Conservation (phyloP, 2,113 vertebrate species). For the Pleuronectes platessa region DNA sequence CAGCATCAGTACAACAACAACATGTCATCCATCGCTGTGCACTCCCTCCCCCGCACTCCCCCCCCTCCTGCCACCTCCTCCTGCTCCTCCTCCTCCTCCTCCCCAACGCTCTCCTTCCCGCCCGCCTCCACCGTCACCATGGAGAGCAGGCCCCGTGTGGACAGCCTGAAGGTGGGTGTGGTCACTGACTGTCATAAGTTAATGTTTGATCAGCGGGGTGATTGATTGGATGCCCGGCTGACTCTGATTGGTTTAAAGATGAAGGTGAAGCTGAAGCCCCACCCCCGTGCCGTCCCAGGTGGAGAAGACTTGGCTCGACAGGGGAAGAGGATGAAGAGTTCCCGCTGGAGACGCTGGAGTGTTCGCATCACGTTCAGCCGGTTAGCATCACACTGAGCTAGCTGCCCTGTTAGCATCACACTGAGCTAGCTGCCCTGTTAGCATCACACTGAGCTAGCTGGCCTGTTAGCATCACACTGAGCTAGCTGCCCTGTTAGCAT, state of each 20-base stretch:
- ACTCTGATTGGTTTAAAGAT: constrained; percentile 66
- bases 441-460: background rate
- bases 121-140: constrained; percentile 86
- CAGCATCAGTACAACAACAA: constrained; percentile 93
- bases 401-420: constrained; percentile 73
- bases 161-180: constrained; percentile 88
- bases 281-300: constrained; percentile 84
- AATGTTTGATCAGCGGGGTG: too few species aligned
- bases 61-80: constrained; percentile 78
- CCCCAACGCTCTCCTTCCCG: constrained; percentile 85
- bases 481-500: too few species aligned
- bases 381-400: background rate
- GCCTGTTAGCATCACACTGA: background rate
- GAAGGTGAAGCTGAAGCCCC: constrained; percentile 93
- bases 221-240: background rate
- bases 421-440: background rate
- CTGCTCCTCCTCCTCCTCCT: constrained; percentile 79
- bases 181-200: background rate
- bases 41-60: constrained; percentile 86
- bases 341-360: constrained; percentile 95
- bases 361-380: constrained; percentile 84
- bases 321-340: constrained; percentile 88
- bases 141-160: constrained; percentile 84
- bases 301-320: constrained; percentile 63
- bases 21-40: constrained; percentile 90